Conservation (phyloP, 2,888 invertebrate species). For the Nezara viridula region DNA sequence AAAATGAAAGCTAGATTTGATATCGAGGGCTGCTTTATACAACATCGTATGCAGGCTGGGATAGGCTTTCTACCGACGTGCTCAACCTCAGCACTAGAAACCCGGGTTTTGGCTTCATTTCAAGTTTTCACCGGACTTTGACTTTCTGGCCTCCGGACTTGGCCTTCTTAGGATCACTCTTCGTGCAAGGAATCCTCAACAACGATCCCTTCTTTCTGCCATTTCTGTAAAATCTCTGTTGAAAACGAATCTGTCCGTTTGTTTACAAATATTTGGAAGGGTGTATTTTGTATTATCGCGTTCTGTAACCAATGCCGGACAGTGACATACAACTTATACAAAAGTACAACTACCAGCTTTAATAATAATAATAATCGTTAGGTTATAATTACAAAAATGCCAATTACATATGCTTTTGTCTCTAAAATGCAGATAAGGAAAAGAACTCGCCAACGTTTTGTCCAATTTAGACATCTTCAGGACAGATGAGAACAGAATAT, state of each 20-base stretch:
- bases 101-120: constrained; percentile 45
- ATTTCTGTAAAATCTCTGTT: background rate
- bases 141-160: constrained; percentile 23
- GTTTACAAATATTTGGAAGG: too few relatives aligned
- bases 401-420: too few relatives aligned
- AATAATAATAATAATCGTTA: too few relatives aligned
- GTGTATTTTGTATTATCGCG: too few relatives aligned
- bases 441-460: too few relatives aligned
- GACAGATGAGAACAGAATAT: too few relatives aligned
- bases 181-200: background rate
- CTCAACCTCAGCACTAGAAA: constrained; percentile 2
- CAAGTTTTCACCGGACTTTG: constrained; percentile 49
- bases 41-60: background rate
- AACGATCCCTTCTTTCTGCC: background rate
- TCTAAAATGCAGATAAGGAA: too few relatives aligned
- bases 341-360: too few relatives aligned
- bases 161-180: constrained; percentile 19
- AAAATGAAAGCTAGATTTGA: background rate
- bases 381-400: too few relatives aligned
- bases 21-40: background rate
- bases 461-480: too few relatives aligned
- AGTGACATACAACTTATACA: too few relatives aligned
- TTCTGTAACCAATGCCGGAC: too few relatives aligned
- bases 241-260: background rate
- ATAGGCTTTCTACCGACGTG: constrained; percentile 37